A percentile compares a stretch with the other conserved stretches of the same genome.
Evolutionary conservation across 2,888 invertebrate species (phyloP).

Genomic region (Caenorhabditis auriculariae): DNA sequence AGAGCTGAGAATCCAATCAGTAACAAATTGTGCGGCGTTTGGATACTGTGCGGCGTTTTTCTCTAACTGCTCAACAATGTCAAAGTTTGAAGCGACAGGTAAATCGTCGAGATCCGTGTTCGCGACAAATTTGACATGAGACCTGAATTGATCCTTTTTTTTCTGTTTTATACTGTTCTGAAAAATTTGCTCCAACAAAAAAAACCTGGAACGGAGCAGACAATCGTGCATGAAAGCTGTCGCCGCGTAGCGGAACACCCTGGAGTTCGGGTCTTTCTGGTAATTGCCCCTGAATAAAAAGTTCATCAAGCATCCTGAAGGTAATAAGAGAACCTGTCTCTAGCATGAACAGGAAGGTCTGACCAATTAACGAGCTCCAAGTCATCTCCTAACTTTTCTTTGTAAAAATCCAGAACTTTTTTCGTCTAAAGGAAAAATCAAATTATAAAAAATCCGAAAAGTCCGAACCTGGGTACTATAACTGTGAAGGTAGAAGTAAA

Average conservation of each 20-base stretch:
- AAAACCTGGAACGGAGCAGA: slow-evolving; percentile 31
- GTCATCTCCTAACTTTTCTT: slow-evolving; percentile 22
- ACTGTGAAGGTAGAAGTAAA: slow-evolving; percentile 47
- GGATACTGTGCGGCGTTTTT: slow-evolving; percentile 10
- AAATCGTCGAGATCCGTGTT: slow-evolving; percentile 39
- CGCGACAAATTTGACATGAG: slow-evolving; percentile 29
- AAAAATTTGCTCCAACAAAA: not conserved
- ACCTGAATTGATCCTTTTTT: slow-evolving; percentile 11
- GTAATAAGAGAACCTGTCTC: slow-evolving; percentile 3
- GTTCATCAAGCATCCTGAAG: not conserved
- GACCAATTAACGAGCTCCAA: slow-evolving; percentile 37
- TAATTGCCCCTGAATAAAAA: not conserved
- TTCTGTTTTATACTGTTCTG: no score
- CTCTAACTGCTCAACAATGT: slow-evolving; percentile 16
- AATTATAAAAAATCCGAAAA: not conserved
- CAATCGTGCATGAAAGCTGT: slow-evolving; percentile 39
- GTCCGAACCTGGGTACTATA: slow-evolving; percentile 28
- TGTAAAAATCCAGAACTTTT: slow-evolving; percentile 31
- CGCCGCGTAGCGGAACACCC: slow-evolving; percentile 25
- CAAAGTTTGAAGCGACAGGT: slow-evolving; percentile 12
- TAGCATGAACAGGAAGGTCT: slow-evolving; percentile 28
- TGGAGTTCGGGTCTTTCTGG: not conserved
- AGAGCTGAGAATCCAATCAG: slow-evolving; percentile 26
- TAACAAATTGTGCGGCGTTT: slow-evolving; percentile 26
- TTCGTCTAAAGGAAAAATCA: slow-evolving; percentile 1